Conservation (phyloP, 92 coral and sea anemone species). For the Pocillopora grandis region DNA sequence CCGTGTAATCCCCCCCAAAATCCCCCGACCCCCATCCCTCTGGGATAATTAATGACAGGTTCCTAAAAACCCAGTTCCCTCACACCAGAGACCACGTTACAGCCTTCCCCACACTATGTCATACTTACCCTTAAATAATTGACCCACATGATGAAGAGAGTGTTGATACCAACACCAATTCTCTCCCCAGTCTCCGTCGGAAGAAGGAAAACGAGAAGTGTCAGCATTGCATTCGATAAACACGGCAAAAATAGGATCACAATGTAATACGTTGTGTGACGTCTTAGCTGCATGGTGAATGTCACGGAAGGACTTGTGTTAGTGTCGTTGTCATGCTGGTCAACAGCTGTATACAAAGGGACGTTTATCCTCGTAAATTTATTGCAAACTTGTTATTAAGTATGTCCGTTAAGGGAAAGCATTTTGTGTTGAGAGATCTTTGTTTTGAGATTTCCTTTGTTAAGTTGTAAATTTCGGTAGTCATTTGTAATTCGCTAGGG, state of each 20-base stretch:
- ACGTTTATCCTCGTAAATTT: not conserved
- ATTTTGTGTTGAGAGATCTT: too few species aligned
- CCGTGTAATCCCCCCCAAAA: too few species aligned
- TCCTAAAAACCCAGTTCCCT: too few species aligned
- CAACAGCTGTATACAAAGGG: not conserved
- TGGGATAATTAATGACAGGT: too few species aligned
- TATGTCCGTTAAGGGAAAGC: too few species aligned
- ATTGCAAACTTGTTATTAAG: too few species aligned
- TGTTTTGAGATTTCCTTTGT: too few species aligned
- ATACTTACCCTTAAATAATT: constrained; percentile 56
- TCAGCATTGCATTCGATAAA: constrained; percentile 53
- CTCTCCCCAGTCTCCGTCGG: constrained; percentile 73
- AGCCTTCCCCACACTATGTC: not conserved
- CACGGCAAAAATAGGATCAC: constrained; percentile 56
- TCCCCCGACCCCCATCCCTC: too few species aligned
- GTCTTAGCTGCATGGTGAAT: constrained; percentile 44
- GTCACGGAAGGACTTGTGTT: constrained; percentile 43
- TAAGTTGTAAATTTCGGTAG: too few species aligned
- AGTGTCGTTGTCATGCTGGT: constrained; percentile 25
- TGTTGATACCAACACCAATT: constrained; percentile 60
- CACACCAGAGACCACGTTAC: too few species aligned
- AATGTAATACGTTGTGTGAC: constrained; percentile 43
- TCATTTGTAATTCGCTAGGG: too few species aligned
- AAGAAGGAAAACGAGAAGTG: constrained; percentile 52
- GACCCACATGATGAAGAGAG: constrained; percentile 66